A percentile compares a stretch with the other conserved stretches of the same genome.
phyloP scores from a whole-genome alignment of 2,797 vertebrate species.

The Florisuga fusca region DNA sequence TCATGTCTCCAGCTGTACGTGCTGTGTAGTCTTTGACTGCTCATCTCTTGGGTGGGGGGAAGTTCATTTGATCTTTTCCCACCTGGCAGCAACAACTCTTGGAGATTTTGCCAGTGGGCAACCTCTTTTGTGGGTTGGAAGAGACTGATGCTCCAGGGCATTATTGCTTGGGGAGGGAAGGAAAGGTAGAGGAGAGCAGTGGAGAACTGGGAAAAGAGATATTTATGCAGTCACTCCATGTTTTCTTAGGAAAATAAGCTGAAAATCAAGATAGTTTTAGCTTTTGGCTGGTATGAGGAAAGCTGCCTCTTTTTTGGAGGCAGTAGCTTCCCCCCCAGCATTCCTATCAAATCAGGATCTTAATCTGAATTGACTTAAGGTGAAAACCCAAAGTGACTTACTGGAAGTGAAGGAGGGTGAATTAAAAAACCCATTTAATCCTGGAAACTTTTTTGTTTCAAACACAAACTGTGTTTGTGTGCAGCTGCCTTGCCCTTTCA shows the following conservation, averaged over 20 bases:
- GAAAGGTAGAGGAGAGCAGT: neutral
- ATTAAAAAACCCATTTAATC: neutral
- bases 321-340: neutral
- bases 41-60: neutral
- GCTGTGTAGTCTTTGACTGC: neutral
- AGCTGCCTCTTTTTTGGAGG: neutral
- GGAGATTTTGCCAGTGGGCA: neutral
- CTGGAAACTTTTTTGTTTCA: no score
- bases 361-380: neutral
- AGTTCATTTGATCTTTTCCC: neutral
- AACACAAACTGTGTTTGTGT: neutral
- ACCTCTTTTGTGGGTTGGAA: neutral
- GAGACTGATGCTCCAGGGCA: neutral
- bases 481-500: neutral
- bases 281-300: neutral
- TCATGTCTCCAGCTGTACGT: neutral
- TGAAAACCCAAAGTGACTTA: neutral
- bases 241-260: conserved; percentile 11
- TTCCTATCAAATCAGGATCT: neutral
- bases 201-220: neutral
- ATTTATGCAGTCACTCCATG: neutral
- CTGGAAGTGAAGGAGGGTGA: neutral
- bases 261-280: neutral
- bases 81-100: neutral
- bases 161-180: neutral